phyloP scores from a whole-genome alignment of 1,140 invertebrate species.

The Neoseiulus cucumeris region DNA sequence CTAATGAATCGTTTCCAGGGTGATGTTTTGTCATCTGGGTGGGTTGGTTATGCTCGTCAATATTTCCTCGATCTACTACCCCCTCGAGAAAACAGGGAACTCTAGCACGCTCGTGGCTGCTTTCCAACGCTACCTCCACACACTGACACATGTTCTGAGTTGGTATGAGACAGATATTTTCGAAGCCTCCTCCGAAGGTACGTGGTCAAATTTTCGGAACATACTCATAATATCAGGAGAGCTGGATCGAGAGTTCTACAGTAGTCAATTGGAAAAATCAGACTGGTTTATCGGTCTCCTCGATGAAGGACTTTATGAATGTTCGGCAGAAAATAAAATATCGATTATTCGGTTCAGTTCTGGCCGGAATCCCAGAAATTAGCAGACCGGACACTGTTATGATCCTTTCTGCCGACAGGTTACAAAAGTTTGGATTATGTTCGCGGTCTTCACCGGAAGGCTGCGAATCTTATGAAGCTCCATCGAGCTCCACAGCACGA shows the following conservation, averaged over 20 bases:
- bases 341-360: not conserved
- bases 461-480: not conserved
- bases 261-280: too few relatives aligned
- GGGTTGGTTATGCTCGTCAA: not conserved
- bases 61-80: not conserved
- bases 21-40: not conserved
- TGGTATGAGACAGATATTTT: constrained; percentile 8
- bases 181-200: not conserved
- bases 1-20: not conserved
- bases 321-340: too few relatives aligned
- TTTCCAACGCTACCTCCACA: not conserved
- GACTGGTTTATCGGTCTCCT: too few relatives aligned
- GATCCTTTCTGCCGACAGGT: too few relatives aligned
- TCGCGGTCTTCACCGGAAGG: not conserved
- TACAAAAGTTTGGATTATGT: not conserved
- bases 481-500: not conserved
- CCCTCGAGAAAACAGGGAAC: not conserved
- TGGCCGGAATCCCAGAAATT: too few relatives aligned
- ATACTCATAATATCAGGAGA: too few relatives aligned
- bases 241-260: too few relatives aligned
- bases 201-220: too few relatives aligned
- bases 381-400: too few relatives aligned
- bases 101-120: not conserved
- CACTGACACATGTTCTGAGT: not conserved
- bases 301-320: too few relatives aligned